phyloP scores from a whole-genome alignment of 2,888 invertebrate species.

The Caenorhabditis zanzibari region DNA sequence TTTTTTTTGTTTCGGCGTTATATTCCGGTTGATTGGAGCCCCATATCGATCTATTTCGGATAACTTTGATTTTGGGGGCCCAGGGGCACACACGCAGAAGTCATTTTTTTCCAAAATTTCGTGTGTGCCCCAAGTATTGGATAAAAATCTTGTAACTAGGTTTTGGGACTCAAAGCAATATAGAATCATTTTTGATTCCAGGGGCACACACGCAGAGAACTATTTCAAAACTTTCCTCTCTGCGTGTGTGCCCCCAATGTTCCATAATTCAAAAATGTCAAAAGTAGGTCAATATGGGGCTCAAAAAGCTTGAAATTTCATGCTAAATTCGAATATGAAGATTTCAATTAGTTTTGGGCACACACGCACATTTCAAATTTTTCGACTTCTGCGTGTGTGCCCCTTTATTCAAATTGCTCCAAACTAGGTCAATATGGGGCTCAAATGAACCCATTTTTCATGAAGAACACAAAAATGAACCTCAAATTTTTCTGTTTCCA shows the following conservation, averaged over 20 bases:
- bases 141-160: no score
- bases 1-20: background rate
- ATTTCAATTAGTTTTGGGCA: no score
- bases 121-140: background rate
- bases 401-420: background rate
- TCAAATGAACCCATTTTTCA: no score
- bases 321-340: background rate
- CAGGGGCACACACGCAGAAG: no score
- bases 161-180: no score
- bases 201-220: no score
- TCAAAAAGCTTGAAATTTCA: no score
- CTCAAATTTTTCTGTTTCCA: slow-evolving; percentile 34
- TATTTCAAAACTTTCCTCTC: background rate
- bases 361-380: no score
- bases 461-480: background rate
- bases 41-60: background rate
- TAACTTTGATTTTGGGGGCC: background rate
- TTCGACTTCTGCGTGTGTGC: background rate
- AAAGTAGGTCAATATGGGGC: no score
- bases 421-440: background rate
- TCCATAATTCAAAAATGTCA: no score
- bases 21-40: background rate
- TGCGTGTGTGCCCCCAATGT: no score
- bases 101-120: background rate
- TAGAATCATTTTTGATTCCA: no score